A percentile compares a stretch with the other conserved stretches of the same genome.
phyloP scores from a whole-genome alignment of 2,113 vertebrate genomes.

The Accipiter cooperii region DNA sequence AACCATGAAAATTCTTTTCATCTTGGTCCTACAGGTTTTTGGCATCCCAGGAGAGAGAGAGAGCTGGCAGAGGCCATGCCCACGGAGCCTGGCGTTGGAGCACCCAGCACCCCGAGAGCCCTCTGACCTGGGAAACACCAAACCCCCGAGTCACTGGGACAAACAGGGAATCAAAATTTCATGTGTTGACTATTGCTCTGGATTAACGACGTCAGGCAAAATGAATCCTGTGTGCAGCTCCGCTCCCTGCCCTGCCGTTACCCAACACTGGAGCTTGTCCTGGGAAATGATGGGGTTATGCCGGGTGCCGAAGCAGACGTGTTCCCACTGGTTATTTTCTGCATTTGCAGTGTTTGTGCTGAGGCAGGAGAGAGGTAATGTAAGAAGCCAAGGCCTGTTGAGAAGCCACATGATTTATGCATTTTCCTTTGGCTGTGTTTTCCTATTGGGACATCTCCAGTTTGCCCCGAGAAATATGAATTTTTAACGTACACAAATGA shows the following conservation, averaged over 20 bases:
- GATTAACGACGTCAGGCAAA: neutral
- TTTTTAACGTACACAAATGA: neutral
- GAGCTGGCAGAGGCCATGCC: neutral
- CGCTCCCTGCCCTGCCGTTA: neutral
- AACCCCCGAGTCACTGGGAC: neutral
- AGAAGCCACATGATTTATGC: neutral
- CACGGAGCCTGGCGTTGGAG: accelerated
- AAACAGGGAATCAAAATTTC: neutral
- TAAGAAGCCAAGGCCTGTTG: neutral
- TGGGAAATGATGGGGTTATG: neutral
- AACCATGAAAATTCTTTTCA: neutral
- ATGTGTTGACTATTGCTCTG: neutral
- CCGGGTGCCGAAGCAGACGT: neutral
- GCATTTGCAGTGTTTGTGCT: neutral
- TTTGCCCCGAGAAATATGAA: neutral
- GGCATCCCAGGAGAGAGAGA: neutral
- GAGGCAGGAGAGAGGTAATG: neutral
- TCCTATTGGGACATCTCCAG: neutral
- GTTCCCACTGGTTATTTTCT: neutral
- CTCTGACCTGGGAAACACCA: neutral
- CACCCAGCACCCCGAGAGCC: neutral
- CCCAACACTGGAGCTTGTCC: neutral
- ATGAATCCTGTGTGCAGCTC: neutral
- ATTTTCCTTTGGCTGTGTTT: neutral
- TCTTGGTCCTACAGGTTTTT: neutral